Conservation (phyloP, 2,113 vertebrate species). For the Siniperca chuatsi region DNA sequence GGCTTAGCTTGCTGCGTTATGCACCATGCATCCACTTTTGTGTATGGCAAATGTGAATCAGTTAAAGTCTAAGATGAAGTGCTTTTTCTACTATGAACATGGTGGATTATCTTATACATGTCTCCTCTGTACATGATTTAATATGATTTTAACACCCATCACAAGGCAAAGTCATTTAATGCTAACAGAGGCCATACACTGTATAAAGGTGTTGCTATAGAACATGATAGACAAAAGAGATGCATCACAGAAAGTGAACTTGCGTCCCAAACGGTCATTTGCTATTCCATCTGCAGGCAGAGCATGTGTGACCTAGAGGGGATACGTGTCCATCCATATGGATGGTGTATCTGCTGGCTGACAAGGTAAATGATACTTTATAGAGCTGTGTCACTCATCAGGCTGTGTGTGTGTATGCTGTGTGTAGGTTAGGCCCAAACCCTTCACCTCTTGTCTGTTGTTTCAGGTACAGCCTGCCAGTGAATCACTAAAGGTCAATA, state of each 20-base stretch:
- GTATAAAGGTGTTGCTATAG: slow-evolving; percentile 6
- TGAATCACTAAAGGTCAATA: slow-evolving; percentile 76
- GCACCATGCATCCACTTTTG: slow-evolving; percentile 21
- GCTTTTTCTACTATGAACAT: not conserved
- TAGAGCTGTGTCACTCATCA: slow-evolving; percentile 53
- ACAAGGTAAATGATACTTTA: slow-evolving; percentile 69
- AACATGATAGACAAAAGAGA: slow-evolving; percentile 23
- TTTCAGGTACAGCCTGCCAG: slow-evolving; percentile 60
- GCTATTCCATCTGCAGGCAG: slow-evolving; percentile 42
- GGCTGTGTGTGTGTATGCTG: slow-evolving; percentile 22
- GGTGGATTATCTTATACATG: not conserved
- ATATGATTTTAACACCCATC: not conserved
- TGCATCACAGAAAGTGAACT: slow-evolving; percentile 31
- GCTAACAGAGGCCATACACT: not conserved
- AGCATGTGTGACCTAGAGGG: slow-evolving; percentile 54
- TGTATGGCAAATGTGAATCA: slow-evolving; percentile 10
- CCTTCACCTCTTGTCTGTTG: slow-evolving; percentile 66
- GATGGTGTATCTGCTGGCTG: slow-evolving; percentile 54
- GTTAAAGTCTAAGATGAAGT: slow-evolving; percentile 7
- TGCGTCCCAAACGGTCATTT: slow-evolving; percentile 37
- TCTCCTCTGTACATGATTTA: slow-evolving; percentile 15
- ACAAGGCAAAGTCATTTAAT: slow-evolving; percentile 8
- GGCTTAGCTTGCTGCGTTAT: slow-evolving; percentile 16
- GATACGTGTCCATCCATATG: slow-evolving; percentile 63
- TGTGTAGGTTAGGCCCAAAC: slow-evolving; percentile 57